Evolutionary conservation across 2,888 invertebrate genomes (phyloP).

Genomic region (Terebella lapidaria): DNA sequence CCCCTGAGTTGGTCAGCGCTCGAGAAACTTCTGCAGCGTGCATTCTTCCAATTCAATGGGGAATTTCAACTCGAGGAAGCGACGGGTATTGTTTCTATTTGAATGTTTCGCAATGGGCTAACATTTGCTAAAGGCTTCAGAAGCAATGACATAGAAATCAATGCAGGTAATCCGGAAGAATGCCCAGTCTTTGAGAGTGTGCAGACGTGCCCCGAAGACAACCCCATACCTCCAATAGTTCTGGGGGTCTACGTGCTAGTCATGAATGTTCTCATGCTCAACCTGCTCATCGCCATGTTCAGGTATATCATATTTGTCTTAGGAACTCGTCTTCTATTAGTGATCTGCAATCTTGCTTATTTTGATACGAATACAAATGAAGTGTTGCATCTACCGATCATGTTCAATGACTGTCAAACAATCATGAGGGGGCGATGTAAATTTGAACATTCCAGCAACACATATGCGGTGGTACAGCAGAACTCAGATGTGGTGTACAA

Average conservation of each 20-base stretch:
- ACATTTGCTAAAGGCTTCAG: too few relatives aligned
- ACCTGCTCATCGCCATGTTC: constrained; percentile 54
- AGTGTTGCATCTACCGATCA: too few relatives aligned
- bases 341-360: too few relatives aligned
- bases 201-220: neutral
- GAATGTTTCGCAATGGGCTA: neutral
- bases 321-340: too few relatives aligned
- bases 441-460: too few relatives aligned
- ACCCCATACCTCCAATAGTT: constrained; percentile 39
- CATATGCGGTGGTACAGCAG: constrained; percentile 44
- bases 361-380: too few relatives aligned
- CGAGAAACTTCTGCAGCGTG: constrained; percentile 44
- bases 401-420: too few relatives aligned
- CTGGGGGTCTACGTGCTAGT: constrained; percentile 49
- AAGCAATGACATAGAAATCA: too few relatives aligned
- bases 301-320: too few relatives aligned
- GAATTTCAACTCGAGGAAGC: constrained; percentile 50
- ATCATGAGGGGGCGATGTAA: too few relatives aligned
- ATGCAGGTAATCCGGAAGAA: too few relatives aligned
- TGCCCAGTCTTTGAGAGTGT: too few relatives aligned
- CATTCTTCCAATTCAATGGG: constrained; percentile 56
- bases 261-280: constrained; percentile 50
- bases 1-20: constrained; percentile 32
- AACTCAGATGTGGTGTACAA: constrained; percentile 48
- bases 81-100: constrained; percentile 26